Conservation (phyloP, 2,888 invertebrate genomes). For the Eupelmus urozonus region DNA sequence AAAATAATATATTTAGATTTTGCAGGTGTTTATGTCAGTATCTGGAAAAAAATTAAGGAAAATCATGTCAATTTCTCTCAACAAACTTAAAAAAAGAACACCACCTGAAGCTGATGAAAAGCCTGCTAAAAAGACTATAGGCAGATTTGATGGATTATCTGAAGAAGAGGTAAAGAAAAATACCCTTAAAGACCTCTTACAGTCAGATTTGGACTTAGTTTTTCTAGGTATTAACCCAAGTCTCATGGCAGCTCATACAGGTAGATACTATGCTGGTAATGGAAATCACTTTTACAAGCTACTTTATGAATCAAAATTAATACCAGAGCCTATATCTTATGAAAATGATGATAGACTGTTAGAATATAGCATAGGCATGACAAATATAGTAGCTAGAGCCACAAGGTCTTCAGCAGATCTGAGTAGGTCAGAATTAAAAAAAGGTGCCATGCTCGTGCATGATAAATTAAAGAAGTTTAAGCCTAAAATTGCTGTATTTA, state of each 20-base stretch:
- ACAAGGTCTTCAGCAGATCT: conserved; percentile 73
- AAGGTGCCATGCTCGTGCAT: conserved; percentile 67
- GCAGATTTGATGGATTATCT: conserved; percentile 72
- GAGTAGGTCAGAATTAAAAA: conserved; percentile 70
- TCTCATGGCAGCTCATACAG: conserved; percentile 73
- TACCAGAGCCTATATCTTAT: conserved; percentile 67
- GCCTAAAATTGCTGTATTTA: conserved; percentile 74
- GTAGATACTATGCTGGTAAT: conserved; percentile 75
- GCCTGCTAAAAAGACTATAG: conserved; percentile 62
- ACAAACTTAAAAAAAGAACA: conserved; percentile 67
- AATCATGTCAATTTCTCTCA: conserved; percentile 67
- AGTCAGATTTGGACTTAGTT: conserved; percentile 70
- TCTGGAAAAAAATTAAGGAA: conserved; percentile 17
- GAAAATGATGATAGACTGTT: conserved; percentile 71
- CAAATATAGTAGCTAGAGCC: conserved; percentile 73
- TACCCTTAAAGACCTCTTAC: conserved; percentile 71
- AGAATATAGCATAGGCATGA: conserved; percentile 72
- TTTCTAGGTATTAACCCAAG: conserved; percentile 75
- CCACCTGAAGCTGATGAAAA: conserved; percentile 54
- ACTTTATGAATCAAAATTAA: conserved; percentile 70
- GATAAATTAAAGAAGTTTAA: conserved; percentile 70
- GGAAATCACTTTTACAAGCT: conserved; percentile 76
- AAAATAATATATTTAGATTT: neutral
- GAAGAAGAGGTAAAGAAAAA: conserved; percentile 71
- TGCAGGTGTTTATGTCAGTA: conserved; percentile 17